phyloP scores from a whole-genome alignment of 2,113 vertebrate genomes.

The Cyprinodon tularosa region DNA sequence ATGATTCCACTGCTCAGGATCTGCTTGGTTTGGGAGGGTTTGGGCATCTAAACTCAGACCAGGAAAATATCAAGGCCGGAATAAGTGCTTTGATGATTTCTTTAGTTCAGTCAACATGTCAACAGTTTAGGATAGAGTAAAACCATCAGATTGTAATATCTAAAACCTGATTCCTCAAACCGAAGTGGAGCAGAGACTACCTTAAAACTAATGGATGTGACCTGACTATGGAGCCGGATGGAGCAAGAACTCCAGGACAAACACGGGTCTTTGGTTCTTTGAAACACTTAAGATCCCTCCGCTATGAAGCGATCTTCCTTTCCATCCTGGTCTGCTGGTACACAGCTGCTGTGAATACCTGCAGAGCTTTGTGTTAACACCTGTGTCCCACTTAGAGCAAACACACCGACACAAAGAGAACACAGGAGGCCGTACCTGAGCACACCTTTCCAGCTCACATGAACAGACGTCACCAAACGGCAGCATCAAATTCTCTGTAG shows the following conservation, averaged over 20 bases:
- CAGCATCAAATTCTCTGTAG: neutral
- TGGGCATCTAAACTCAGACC: neutral
- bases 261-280: neutral
- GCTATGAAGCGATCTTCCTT: neutral
- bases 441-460: neutral
- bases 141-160: neutral
- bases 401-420: slow-evolving; percentile 17
- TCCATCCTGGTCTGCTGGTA: neutral
- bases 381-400: slow-evolving; percentile 8
- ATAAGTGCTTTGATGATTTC: neutral
- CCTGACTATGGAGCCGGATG: neutral
- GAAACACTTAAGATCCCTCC: neutral
- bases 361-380: slow-evolving; percentile 23
- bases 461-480: neutral
- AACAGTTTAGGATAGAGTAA: neutral
- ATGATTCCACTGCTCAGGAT: too few species aligned
- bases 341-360: slow-evolving; percentile 1
- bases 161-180: neutral
- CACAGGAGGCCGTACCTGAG: neutral
- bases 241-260: neutral
- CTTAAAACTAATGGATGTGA: neutral
- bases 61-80: neutral
- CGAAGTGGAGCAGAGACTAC: neutral
- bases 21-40: neutral
- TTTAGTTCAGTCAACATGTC: neutral